Base-by-base conservation (phyloP, 2,113 vertebrate genomes). In the Datnioides undecimradiatus region DNA sequence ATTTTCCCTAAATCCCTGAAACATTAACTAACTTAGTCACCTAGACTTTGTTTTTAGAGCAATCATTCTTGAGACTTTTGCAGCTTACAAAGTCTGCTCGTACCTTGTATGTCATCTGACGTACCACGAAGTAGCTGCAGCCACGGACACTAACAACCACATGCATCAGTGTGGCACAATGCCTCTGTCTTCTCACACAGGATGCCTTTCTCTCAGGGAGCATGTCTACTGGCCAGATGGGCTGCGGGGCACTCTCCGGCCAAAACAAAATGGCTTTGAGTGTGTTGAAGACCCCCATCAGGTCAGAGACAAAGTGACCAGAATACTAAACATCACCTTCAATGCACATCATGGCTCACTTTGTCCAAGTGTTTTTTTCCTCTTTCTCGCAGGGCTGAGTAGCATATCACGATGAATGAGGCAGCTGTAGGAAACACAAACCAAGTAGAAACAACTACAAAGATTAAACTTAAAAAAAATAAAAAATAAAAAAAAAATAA, bases 221-320 rank as follows among this genome's bases (percentile, higher is more conserved):
- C 79, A 81, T 51, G 79, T 72, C 58, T 49, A 80, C 65, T 45
- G 89, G 81, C 88, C 89, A 91, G 92, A 92, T 91, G 92, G 90
- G 88, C 86, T 76, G 78, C 77, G 69, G 73, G 76, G 87, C 73
- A 62, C 76, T 79, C 79, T 86, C 85, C 72, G 86, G 80, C 66
- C 81, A 49, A 72, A 87, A 92, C 88, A 91, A 90, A 91, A 86
- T 77, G 72, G 76, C 91, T 90, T 90, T 90, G 90, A 93, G 77
- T 86, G 85, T 77, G 79, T 34, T 77, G 68, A 84, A 85, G 84
- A 88, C 87, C 87, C 87, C 74, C 80, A 82, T 88, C 82, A 87
- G 84, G 88, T 90, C 80, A 23, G 59, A 55, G 76, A 69, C 59
- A 62, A 25, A 83, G 85, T 84, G 88, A 90, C 75, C 80, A 73